These are phyloP conservation scores for Chionomys nivalis DNA, from an alignment of 2,113 vertebrate species.

Conservation along the genomic window DNA sequence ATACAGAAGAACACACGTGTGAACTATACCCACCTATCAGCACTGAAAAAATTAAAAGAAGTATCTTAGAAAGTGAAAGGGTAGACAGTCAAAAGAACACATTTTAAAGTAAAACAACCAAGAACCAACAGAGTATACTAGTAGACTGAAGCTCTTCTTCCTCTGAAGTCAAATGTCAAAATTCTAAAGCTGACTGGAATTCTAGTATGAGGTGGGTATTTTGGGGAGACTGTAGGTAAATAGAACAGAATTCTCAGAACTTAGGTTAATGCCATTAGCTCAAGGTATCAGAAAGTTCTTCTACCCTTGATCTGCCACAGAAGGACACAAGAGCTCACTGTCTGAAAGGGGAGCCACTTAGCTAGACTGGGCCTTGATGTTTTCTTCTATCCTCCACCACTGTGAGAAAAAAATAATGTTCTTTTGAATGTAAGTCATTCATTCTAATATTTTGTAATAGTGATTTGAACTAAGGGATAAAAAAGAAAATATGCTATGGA, in stretches of 20 bases:
- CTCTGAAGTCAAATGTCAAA: background rate
- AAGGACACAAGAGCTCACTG: background rate
- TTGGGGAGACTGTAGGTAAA: too few species aligned
- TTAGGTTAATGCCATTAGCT: background rate
- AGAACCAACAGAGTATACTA: background rate
- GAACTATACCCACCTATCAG: background rate
- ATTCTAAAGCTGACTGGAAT: too few species aligned
- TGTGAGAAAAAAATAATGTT: background rate
- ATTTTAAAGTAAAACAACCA: too few species aligned
- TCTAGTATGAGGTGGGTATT: too few species aligned
- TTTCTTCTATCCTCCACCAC: background rate
- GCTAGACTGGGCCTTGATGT: background rate
- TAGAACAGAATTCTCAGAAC: background rate
- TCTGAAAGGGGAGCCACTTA: background rate
- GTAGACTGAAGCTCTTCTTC: background rate
- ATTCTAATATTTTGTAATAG: background rate
- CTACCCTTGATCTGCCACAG: too few species aligned
- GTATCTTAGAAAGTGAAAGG: background rate
- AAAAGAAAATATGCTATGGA: background rate
- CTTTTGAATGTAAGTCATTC: background rate
- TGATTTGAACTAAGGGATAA: too few species aligned
- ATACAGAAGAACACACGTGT: background rate
- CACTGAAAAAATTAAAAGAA: background rate
- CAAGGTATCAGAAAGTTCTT: background rate
- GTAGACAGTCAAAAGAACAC: background rate